These are phyloP conservation scores for Timema podura DNA, from an alignment of 2,888 invertebrate species.

Conservation along the genomic window DNA sequence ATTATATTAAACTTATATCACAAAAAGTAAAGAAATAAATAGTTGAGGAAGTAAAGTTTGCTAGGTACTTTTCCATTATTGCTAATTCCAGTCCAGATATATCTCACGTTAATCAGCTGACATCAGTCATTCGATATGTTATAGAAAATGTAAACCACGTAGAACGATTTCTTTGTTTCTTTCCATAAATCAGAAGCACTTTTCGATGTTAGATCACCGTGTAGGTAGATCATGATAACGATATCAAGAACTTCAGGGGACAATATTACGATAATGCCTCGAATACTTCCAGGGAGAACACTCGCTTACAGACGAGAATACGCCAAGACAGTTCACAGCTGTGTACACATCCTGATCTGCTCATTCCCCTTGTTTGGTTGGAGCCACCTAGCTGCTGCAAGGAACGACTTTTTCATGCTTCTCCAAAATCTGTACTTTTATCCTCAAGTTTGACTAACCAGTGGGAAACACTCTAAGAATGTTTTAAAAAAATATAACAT, in stretches of 20 bases:
- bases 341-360: neutral
- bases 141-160: neutral
- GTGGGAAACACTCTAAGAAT: neutral
- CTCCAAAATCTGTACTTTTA: neutral
- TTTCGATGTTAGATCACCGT: neutral
- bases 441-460: neutral
- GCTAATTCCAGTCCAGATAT: neutral
- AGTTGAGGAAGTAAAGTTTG: neutral
- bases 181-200: neutral
- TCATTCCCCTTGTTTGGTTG: neutral
- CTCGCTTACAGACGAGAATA: neutral
- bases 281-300: neutral
- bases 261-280: neutral
- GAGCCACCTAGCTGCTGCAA: neutral
- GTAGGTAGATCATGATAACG: neutral
- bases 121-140: neutral
- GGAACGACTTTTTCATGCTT: no score
- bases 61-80: neutral
- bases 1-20: constrained; percentile 1
- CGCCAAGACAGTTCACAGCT: neutral
- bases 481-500: neutral
- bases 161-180: neutral
- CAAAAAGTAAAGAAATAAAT: neutral
- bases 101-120: constrained; percentile 4
- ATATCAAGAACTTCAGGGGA: neutral